Evolutionary conservation across 2,797 vertebrate genomes (phyloP), one percentile per base, ranked within the genome.

Genomic region (Geotria australis): DNA sequence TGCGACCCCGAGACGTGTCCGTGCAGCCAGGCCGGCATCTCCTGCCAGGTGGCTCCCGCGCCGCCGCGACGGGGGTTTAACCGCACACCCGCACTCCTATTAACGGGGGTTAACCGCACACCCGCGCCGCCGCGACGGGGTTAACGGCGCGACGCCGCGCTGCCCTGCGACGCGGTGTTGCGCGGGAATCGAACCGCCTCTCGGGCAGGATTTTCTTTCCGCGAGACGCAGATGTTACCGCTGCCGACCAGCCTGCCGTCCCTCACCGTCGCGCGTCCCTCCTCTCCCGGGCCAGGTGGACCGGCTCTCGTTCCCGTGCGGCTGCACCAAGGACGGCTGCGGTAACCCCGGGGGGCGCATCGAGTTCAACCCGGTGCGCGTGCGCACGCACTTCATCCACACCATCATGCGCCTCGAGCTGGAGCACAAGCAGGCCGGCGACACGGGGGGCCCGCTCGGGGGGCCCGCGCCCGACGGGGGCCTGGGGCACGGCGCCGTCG

Each of bases 371-470:
- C 88, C 89, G 0, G 77, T 94, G 11, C 81, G 88, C 0, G 89
- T 95, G 48, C 70, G 88, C 66, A 88, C 89, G 55, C 85, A 95
- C 71, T 96, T 85, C 72, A 79, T 95, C 59, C 89, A 91, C 73
- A 94, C 89, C 64, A 72, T 93, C 70, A 88, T 93, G 89, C 91
- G 91, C 70, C 77, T 96, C 67, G 81, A 91, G 51, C 24, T 55
- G n/a, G 51, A 55, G 9, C n/a, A 24, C n/a, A 55, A 55, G 51
- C 51, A 55, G 51, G 24, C 51, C 7, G 51, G n/a, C 9, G n/a
- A 24, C 51, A 24, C 3, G 51, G 51, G 24, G 24, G 51, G 51
- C 24, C 51, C 51, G 9, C n/a, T 55, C n/a, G 51, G 24, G 51
- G n/a, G 51, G 51, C n/a, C 51, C 9, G 51, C 24, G 7, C 51